Evolutionary conservation across 2,888 invertebrate species (phyloP), one percentile per base, ranked within the genome.

Genomic region (Troilus luridus): DNA sequence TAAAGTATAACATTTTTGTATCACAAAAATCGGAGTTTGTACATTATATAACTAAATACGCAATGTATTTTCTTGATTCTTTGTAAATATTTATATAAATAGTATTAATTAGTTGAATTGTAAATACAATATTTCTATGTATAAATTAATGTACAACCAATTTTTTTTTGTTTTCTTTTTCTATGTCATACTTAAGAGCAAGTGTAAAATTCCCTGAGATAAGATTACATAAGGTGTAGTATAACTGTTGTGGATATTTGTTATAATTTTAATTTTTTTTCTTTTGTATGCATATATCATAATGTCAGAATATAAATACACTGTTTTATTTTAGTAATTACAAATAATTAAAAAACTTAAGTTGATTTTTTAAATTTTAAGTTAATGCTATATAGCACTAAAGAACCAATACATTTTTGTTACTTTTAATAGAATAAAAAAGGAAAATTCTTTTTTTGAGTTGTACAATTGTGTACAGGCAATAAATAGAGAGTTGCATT

Each of bases 171-270:
- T 60, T 56, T 59, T 59, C 59, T n/a, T 88, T n/a, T 88, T 88
- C 41, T 59, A 62, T 62, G 60, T 88, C 88, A 88, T 60, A 41
- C 24, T 58, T 64, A 62, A 62, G 62, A 59, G 24, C 5, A 27
- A 59, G 0, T 88, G 12, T 59, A 41, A 59, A 88, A 60, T 85
- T 56, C 60, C 60, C 64, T 88, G 62, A 58, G 88, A 62, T 88
- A 88, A 54, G 41, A 41, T 27, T 88, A 62, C 54, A 11, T 62
- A 62, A 64, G 24, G 21, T 88, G 60, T 88, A 88, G 24, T 62
- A 88, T 62, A 88, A 88, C 62, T 88, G 62, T 88, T 88, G 60
- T 88, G 60, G 21, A 64, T 88, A 88, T 88, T 62, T 88, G 27
- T 60, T 60, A 88, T 27, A 12, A 58, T 88, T 60, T 58, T 59